Evolutionary conservation across 2,888 invertebrate genomes (phyloP), one percentile per base, ranked within the genome.

Genomic region (Acronicta aceris): DNA sequence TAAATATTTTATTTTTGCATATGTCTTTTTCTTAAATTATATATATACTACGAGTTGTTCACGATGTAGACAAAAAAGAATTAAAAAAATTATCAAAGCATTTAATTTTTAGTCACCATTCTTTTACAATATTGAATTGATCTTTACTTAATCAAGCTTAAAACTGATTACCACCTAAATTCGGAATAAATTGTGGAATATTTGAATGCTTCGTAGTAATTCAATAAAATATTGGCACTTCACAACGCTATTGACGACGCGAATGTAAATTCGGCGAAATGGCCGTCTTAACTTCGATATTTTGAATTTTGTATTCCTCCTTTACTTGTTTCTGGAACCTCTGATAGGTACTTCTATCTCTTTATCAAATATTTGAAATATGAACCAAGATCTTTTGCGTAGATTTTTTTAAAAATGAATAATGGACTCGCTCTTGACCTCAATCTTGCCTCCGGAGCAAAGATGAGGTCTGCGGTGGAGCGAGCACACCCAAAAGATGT

Each of bases 1-100:
- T 84, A 81, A 82, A 82, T 85, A 85, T 83, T 87, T 82, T 86
- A 86, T 83, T 84, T 82, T 84, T 81, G 56, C 36, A 46, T 67
- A 63, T 8, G 17, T 51, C n/a, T 9, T 42, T 48, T 68, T 66
- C 54, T 16, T 21, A 21, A 21, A 21, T n/a, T 56, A 57, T 65
- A 33, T 13, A 25, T 6, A 8, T 0, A 9, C 25, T 6, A 21
- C 10, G 9, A n/a, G 12, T 12, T 17, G 3, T 42, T 27, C 27
- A 1, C 1, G 27, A 5, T 27, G n/a, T n/a, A n/a, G n/a, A n/a
- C n/a, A n/a, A n/a, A n/a, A 27, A 7, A 27, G 1, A 27, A 3
- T 6, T 7, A 5, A 27, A 27, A 6, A 7, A 5, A 27, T n/a
- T 7, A 27, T 27, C 1, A 5, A 7, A 27, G 1, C 27, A 27